Base-by-base conservation (phyloP, 2,113 vertebrate genomes). In the Dasypus novemcinctus region DNA sequence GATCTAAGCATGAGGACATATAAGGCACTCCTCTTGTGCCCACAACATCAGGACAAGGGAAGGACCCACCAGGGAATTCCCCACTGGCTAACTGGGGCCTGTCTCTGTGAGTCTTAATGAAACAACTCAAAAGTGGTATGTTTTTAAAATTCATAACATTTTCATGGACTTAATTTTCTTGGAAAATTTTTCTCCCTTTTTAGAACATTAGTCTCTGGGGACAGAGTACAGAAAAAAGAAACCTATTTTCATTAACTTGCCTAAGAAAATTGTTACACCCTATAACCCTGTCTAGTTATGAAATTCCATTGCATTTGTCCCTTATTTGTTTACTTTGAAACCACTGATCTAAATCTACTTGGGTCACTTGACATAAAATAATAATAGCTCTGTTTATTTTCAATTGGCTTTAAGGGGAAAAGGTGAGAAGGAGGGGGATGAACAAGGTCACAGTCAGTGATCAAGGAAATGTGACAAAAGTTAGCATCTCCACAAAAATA, bases 311-410 rank as follows among this genome's bases (percentile, higher is more conserved):
- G 18, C 87, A 71, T 93, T 92, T 93, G 76, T 59, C 89, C 59
- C 86, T 52, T 80, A 66, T 94, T 91, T 94, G 63, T 91, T 96
- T 85, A 46, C 80, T 93, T 89, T 94, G 90, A 92, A 94, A 93
- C 18, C 43, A 76, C n/a, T 49, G 41, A 57, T 74, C 79, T 23
- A 86, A 91, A 75, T 38, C 86, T 81, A 75, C 54, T 88, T 41
- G 59, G 80, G 17, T 71, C 38, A 43, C 12, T 57, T 76, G 38
- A 29, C 64, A 33, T 49, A 89, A 93, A 93, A 87, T 94, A 92
- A 92, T 54, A 59, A 27, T 33, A 36, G 20, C 57, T n/a, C 46
- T 83, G 76, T 66, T 93, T 87, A 63, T 72, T 59, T 87, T 91
- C 38, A 64, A 54, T 94, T 86, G 36, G 3, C 49, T 88, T 82